Conservation (phyloP, 2,113 vertebrate species). For the Cariama cristata region DNA sequence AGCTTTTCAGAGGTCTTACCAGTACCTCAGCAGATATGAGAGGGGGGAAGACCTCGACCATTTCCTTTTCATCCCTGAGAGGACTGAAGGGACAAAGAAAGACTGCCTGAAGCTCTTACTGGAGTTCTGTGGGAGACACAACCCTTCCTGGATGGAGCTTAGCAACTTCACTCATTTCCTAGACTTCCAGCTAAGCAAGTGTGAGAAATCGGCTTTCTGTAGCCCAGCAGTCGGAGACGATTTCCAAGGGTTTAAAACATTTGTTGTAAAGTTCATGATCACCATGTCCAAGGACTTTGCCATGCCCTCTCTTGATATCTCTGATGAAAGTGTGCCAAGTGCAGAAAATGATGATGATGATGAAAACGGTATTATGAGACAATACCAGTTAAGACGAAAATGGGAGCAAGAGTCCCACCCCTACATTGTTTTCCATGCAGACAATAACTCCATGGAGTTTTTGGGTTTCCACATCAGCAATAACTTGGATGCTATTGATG, state of each 20-base stretch:
- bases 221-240: constrained; percentile 59
- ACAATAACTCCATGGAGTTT: constrained; percentile 80
- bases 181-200: constrained; percentile 80
- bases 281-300: constrained; percentile 82
- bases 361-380: constrained; percentile 40
- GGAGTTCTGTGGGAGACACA: constrained; percentile 67
- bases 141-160: constrained; percentile 82
- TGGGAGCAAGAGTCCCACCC: constrained; percentile 82
- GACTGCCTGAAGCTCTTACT: constrained; percentile 76
- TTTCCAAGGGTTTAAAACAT: constrained; percentile 78
- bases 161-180: constrained; percentile 83
- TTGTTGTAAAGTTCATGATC: constrained; percentile 84
- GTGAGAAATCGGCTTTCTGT: constrained; percentile 79
- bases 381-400: constrained; percentile 69
- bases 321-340: constrained; percentile 69
- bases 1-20: constrained; percentile 81
- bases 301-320: constrained; percentile 73
- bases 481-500: constrained; percentile 70
- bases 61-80: constrained; percentile 64
- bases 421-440: constrained; percentile 83
- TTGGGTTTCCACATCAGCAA: constrained; percentile 75
- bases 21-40: constrained; percentile 73
- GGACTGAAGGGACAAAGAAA: constrained; percentile 15
- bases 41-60: constrained; percentile 57
- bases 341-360: not conserved